These are phyloP conservation scores for Dryas iulia DNA, from an alignment of 1,140 invertebrate genomes.

Conservation along the genomic window DNA sequence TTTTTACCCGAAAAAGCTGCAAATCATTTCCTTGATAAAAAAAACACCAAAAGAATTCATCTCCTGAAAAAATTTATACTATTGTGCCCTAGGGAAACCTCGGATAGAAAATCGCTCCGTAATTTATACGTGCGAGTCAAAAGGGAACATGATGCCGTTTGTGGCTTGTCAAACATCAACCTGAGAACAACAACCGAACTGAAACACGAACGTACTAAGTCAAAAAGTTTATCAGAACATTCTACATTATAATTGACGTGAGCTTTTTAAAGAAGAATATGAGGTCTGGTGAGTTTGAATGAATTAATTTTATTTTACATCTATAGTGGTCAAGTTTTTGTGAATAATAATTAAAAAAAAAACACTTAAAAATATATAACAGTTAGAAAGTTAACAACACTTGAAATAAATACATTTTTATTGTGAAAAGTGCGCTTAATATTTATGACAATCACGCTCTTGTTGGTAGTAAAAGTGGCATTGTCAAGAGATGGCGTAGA, in stretches of 20 bases:
- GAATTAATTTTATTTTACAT: too few relatives aligned
- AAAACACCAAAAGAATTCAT: too few relatives aligned
- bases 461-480: slow-evolving; percentile 18
- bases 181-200: not conserved
- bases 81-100: too few relatives aligned
- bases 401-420: slow-evolving; percentile 1
- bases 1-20: too few relatives aligned
- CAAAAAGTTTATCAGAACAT: not conserved
- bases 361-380: not conserved
- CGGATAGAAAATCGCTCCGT: not conserved
- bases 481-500: slow-evolving; percentile 36
- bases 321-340: too few relatives aligned
- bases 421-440: slow-evolving; percentile 1
- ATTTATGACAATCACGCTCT: slow-evolving; percentile 19
- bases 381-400: not conserved
- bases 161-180: not conserved
- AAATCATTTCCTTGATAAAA: too few relatives aligned
- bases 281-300: not conserved
- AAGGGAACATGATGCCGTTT: too few relatives aligned
- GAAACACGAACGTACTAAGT: too few relatives aligned
- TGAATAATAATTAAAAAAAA: not conserved
- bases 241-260: not conserved
- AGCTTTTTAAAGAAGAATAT: not conserved
- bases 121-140: not conserved
- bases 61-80: too few relatives aligned